These are phyloP conservation scores for Andrena camellia DNA, from an alignment of 2,888 invertebrate genomes.

Conservation along the genomic window DNA sequence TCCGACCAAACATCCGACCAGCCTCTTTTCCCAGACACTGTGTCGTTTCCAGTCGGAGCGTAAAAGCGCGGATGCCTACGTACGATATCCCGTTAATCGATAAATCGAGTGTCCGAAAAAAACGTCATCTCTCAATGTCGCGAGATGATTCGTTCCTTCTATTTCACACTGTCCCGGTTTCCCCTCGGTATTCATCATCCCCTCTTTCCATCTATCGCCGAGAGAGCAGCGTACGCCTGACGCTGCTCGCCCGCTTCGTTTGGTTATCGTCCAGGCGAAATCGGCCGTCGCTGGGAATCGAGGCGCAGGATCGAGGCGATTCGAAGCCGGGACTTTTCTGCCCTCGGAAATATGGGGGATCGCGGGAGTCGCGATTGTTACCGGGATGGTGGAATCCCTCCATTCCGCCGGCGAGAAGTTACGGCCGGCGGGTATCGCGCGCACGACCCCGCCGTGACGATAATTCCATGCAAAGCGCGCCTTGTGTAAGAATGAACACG, in stretches of 20 bases:
- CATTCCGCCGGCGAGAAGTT: neutral
- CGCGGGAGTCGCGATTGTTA: no score
- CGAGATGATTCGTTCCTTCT: conserved; percentile 16
- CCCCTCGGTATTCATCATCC: neutral
- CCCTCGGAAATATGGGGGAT: no score
- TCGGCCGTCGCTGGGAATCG: neutral
- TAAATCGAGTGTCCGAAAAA: conserved; percentile 50
- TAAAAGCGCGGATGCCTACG: conserved; percentile 55
- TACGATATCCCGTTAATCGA: conserved; percentile 33
- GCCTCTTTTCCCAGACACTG: neutral
- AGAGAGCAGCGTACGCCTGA: conserved; percentile 29
- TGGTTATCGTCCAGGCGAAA: conserved; percentile 31
- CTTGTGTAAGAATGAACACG: conserved; percentile 53
- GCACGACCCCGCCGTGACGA: conserved; percentile 30
- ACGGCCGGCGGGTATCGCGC: neutral
- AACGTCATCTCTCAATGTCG: conserved; percentile 53
- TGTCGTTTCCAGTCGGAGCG: conserved; percentile 35
- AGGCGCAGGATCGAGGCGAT: neutral
- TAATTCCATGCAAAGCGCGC: conserved; percentile 41
- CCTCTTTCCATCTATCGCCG: conserved; percentile 33
- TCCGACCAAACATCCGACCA: conserved; percentile 49
- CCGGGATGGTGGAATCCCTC: neutral
- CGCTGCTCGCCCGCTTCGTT: conserved; percentile 31
- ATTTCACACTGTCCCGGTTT: neutral
- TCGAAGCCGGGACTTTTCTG: neutral